Conservation (phyloP, 2,888 invertebrate species). For the Crocallis elinguaria region DNA sequence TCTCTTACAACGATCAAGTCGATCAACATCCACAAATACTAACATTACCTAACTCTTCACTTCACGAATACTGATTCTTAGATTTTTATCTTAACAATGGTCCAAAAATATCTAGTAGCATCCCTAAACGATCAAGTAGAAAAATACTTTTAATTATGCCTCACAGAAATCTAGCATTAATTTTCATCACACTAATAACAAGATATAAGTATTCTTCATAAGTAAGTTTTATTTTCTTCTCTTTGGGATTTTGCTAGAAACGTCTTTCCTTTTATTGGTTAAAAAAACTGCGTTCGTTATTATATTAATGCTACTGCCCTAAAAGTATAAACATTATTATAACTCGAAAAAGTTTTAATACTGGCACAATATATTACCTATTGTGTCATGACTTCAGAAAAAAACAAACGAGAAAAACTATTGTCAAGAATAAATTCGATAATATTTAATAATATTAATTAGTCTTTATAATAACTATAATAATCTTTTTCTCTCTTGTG, state of each 20-base stretch:
- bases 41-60: slow-evolving; percentile 60
- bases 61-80: slow-evolving; percentile 78
- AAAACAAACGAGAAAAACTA: too few relatives aligned
- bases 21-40: slow-evolving; percentile 71
- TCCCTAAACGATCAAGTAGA: slow-evolving; percentile 83
- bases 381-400: too few relatives aligned
- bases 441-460: too few relatives aligned
- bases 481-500: too few relatives aligned
- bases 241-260: slow-evolving; percentile 29
- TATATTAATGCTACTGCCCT: not conserved
- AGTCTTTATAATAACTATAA: too few relatives aligned
- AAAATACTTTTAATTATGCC: slow-evolving; percentile 79
- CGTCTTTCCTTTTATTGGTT: slow-evolving; percentile 3
- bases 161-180: slow-evolving; percentile 73
- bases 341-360: too few relatives aligned
- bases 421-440: too few relatives aligned
- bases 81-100: slow-evolving; percentile 78
- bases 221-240: slow-evolving; percentile 44
- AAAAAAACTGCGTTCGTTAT: not conserved
- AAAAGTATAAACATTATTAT: not conserved
- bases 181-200: slow-evolving; percentile 56
- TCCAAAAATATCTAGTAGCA: slow-evolving; percentile 84
- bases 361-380: too few relatives aligned
- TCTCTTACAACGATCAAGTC: slow-evolving; percentile 63
- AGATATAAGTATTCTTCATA: slow-evolving; percentile 35